Percentiles rank a stretch among this genome's conserved stretches.
Conservation (phyloP, 2,888 invertebrate species). For the Molorchus minor region DNA sequence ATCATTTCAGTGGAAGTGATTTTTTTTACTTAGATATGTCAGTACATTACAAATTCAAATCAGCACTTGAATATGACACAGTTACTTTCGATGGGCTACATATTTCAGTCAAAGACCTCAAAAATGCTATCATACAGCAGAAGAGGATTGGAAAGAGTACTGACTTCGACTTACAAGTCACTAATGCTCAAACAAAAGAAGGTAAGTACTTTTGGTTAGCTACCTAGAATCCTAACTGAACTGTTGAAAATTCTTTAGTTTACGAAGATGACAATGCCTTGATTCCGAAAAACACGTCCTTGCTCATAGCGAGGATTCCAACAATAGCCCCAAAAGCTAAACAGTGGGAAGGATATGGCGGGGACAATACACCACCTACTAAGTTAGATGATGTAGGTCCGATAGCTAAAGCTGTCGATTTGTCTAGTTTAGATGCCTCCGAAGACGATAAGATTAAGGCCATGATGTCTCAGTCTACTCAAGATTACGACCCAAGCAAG, state of each 20-base stretch:
- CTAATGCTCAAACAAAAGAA: constrained; percentile 97
- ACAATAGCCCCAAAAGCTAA: constrained; percentile 78
- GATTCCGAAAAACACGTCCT: constrained; percentile 97
- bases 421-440: constrained; percentile 88
- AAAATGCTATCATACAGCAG: constrained; percentile 93
- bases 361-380: constrained; percentile 61
- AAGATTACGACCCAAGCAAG: constrained; percentile 97
- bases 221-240: background rate
- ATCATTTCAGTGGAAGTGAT: constrained; percentile 17
- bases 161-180: constrained; percentile 95
- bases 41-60: constrained; percentile 99
- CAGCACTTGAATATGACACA: constrained; percentile 94
- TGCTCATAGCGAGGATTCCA: constrained; percentile 94
- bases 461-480: constrained; percentile 97
- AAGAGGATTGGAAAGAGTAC: constrained; percentile 93
- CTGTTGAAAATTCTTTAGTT: constrained; percentile 67
- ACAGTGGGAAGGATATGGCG: constrained; percentile 71
- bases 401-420: constrained; percentile 78
- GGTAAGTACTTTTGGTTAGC: constrained; percentile 68
- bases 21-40: constrained; percentile 71
- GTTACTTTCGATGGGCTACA: constrained; percentile 97
- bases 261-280: constrained; percentile 90
- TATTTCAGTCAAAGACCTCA: constrained; percentile 94
- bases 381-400: constrained; percentile 60
- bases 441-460: constrained; percentile 98